Evolutionary conservation across 23 tunicate species (phyloP).

Genomic region (Styela clava): DNA sequence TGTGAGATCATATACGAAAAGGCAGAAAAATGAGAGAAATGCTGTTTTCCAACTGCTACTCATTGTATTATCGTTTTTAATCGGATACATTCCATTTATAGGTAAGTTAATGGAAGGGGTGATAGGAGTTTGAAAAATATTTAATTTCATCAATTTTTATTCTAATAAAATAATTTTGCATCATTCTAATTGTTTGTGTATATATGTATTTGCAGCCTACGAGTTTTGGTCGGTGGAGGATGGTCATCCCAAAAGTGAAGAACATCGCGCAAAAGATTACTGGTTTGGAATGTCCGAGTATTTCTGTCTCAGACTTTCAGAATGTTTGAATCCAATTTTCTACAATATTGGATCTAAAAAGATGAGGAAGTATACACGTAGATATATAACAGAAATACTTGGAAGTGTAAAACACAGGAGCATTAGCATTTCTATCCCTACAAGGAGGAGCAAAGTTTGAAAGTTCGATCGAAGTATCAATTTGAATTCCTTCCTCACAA

Average conservation of each 20-base stretch:
- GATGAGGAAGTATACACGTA: constrained; percentile 50
- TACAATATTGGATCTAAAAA: constrained; percentile 85
- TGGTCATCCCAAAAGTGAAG: constrained; percentile 3
- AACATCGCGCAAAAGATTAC: constrained; percentile 37
- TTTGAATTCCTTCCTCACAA: no score
- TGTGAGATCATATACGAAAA: neutral
- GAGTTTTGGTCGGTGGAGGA: constrained; percentile 52
- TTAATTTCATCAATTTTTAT: no score
- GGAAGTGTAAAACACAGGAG: neutral
- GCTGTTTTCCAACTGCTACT: constrained; percentile 11
- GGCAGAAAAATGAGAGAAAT: constrained; percentile 12
- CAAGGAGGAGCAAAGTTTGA: no score
- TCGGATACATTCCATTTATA: constrained; percentile 27
- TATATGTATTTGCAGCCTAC: constrained; percentile 37
- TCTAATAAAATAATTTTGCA: no score
- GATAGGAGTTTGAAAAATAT: no score
- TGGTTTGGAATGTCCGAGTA: constrained; percentile 87
- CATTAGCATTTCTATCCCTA: neutral
- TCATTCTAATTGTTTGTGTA: no score
- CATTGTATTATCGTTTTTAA: constrained; percentile 6
- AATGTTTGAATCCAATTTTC: constrained; percentile 81
- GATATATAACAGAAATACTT: neutral
- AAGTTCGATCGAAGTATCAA: no score
- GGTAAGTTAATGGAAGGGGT: constrained; percentile 22
- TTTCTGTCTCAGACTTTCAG: constrained; percentile 72